Evolutionary conservation across 2,113 vertebrate species (phyloP).

Genomic region (Pelvicachromis taeniatus): DNA sequence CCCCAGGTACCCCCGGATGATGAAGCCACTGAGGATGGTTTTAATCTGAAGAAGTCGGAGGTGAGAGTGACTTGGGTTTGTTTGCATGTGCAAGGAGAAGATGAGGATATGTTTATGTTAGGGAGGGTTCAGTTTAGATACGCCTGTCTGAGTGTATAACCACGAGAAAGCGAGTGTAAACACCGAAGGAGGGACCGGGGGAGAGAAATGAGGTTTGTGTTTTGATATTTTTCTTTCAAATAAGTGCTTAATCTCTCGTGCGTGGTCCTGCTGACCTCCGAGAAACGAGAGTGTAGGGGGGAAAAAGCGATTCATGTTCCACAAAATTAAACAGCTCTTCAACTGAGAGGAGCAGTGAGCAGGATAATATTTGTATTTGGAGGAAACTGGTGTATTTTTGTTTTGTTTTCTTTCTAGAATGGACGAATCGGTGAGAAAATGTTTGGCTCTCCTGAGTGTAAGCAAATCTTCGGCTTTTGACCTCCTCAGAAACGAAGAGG

Average conservation of each 20-base stretch:
- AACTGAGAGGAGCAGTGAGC: not conserved
- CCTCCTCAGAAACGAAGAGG: not conserved
- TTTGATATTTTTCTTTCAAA: not conserved
- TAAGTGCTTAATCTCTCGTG: not conserved
- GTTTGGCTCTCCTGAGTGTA: not conserved
- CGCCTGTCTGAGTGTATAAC: not conserved
- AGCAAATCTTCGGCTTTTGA: not conserved
- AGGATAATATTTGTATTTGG: not conserved
- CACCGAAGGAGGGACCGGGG: not conserved
- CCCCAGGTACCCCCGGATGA: constrained; percentile 95
- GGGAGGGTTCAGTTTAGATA: not conserved
- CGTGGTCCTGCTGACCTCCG: not conserved
- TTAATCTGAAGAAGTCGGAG: constrained; percentile 80
- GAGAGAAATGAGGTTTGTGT: not conserved
- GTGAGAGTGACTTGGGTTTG: not conserved
- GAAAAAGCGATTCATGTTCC: not conserved
- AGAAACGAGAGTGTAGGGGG: not conserved
- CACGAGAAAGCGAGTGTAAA: not conserved
- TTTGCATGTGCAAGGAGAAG: not conserved
- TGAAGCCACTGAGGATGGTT: constrained; percentile 96
- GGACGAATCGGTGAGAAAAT: not conserved
- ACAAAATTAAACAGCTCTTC: not conserved
- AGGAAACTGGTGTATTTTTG: not conserved
- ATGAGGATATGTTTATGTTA: not conserved
- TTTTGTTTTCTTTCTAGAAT: not conserved